phyloP scores from a whole-genome alignment of 2,113 vertebrate species.

The Brachirus orientalis region DNA sequence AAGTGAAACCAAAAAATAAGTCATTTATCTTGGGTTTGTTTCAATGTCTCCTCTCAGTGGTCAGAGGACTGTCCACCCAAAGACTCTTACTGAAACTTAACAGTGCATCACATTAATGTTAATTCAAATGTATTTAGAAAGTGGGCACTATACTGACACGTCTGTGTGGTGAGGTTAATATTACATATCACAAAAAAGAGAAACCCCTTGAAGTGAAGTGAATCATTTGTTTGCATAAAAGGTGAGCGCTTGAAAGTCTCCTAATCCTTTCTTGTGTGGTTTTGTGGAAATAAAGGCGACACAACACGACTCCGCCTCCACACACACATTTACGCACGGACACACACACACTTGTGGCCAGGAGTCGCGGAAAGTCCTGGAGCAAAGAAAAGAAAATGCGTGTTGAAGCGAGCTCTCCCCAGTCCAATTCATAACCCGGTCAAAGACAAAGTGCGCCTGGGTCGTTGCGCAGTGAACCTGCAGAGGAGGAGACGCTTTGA shows the following conservation, averaged over 20 bases:
- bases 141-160: too few species aligned
- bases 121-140: too few species aligned
- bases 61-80: too few species aligned
- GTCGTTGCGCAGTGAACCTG: conserved; percentile 55
- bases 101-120: too few species aligned
- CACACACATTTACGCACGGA: conserved; percentile 12
- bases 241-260: conserved; percentile 62
- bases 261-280: conserved; percentile 67
- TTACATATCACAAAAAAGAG: too few species aligned
- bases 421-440: conserved; percentile 50
- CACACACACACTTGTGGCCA: not conserved
- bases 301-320: conserved; percentile 13
- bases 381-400: conserved; percentile 60
- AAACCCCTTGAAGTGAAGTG: conserved; percentile 67
- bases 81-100: too few species aligned
- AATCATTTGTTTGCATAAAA: conserved; percentile 79
- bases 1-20: not conserved
- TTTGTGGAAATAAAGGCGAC: conserved; percentile 62
- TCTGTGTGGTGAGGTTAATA: too few species aligned
- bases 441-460: conserved; percentile 51
- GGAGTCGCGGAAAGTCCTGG: conserved; percentile 33
- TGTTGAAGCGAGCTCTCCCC: conserved; percentile 58
- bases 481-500: conserved; percentile 42
- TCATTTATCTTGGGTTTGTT: too few species aligned
- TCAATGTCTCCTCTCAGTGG: too few species aligned